A percentile compares a stretch with the other conserved stretches of the same genome.
These are phyloP conservation scores for Hetaerina titia DNA, from an alignment of 2,888 invertebrate genomes.

Conservation along the genomic window DNA sequence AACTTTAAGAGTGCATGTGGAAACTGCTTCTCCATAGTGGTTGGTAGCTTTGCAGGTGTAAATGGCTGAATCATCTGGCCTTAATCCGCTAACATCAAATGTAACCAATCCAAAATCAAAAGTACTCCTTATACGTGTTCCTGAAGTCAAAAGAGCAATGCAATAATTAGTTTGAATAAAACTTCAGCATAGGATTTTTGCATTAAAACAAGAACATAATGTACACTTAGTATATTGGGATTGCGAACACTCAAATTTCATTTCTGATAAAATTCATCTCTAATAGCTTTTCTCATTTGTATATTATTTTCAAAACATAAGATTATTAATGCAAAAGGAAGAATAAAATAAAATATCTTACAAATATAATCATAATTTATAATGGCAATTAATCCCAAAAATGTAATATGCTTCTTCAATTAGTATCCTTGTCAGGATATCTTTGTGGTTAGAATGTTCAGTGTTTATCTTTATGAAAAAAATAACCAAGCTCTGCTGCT, in stretches of 20 bases:
- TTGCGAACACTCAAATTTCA: neutral
- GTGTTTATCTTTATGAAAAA: too few relatives aligned
- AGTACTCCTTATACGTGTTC: constrained; percentile 92
- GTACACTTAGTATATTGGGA: neutral
- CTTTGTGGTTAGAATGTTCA: too few relatives aligned
- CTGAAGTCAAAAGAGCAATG: constrained; percentile 69
- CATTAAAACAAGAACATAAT: neutral
- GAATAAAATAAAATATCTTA: too few relatives aligned
- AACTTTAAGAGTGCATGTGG: constrained; percentile 93
- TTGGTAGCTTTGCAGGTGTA: constrained; percentile 98
- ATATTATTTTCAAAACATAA: too few relatives aligned
- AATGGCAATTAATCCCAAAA: too few relatives aligned
- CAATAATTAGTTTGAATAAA: neutral
- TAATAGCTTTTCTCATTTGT: neutral
- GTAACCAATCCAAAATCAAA: constrained; percentile 98
- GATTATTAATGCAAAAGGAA: too few relatives aligned
- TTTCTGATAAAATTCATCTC: neutral
- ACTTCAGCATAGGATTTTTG: neutral
- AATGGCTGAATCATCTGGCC: constrained; percentile 95
- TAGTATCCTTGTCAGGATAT: too few relatives aligned
- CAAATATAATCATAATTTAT: too few relatives aligned
- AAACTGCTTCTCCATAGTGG: constrained; percentile 95
- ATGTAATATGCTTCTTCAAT: too few relatives aligned
- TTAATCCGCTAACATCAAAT: constrained; percentile 90
- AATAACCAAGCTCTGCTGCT: too few relatives aligned